Evolutionary conservation across 1,140 invertebrate genomes (phyloP).

Genomic region (Latrodectus geometricus): DNA sequence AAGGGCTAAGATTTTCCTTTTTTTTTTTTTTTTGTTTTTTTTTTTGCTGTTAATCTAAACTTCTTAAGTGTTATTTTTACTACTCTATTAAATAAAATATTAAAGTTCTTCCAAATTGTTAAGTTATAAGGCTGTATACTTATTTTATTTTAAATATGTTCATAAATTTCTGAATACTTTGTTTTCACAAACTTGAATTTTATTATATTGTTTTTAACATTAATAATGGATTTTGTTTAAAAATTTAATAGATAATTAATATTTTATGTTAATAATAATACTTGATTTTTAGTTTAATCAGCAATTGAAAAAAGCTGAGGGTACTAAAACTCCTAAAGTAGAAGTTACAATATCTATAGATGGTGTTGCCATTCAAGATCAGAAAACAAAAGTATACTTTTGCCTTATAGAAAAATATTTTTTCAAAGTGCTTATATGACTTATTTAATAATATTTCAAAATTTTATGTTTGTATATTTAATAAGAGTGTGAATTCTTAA

Average conservation of each 20-base stretch:
- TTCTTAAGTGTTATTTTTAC: not conserved
- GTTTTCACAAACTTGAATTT: not conserved
- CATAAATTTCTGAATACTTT: not conserved
- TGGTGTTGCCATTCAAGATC: conserved; percentile 93
- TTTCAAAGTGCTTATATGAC: not conserved
- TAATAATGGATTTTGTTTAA: not conserved
- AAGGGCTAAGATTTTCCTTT: conserved; percentile 18
- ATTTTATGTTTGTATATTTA: too few species aligned
- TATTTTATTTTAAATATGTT: not conserved
- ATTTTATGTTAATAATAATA: too few species aligned
- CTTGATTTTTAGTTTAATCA: conserved; percentile 79
- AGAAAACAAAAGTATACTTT: conserved; percentile 74
- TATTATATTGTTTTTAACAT: conserved; percentile 6
- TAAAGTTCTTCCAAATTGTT: too few species aligned
- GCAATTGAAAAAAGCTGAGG: conserved; percentile 92
- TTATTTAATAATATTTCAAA: not conserved
- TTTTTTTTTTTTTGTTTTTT: too few species aligned
- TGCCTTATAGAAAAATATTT: not conserved
- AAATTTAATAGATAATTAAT: not conserved
- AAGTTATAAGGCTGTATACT: too few species aligned
- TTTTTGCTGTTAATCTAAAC: too few species aligned
- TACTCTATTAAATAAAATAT: too few species aligned
- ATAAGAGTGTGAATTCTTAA: not conserved
- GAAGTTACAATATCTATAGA: conserved; percentile 92
- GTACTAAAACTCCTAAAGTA: conserved; percentile 91